Base-by-base conservation (phyloP, 64 coral and sea anemone species). In the Orbicella faveolata region DNA sequence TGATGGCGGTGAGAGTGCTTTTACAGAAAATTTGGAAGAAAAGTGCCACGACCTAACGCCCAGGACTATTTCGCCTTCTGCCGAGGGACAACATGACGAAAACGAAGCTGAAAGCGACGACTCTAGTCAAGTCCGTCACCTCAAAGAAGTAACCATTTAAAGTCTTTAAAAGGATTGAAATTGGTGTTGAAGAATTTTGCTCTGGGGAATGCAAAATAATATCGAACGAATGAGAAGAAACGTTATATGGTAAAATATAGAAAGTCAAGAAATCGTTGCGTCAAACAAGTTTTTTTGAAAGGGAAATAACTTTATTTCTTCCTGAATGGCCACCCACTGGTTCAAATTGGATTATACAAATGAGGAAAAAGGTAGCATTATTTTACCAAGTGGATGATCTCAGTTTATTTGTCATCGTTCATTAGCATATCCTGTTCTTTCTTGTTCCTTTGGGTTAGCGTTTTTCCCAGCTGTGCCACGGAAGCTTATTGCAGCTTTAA, bases 1-100 rank as follows among this genome's bases (percentile, higher is more conserved):
- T 85, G 92, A 91, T 54, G 39, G 10, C 4, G 55, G 34, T 74
- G 74, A 84, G 69, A 67, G 37, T 23, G 39, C 62, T 48, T 26
- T 66, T 20, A 51, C 61, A 1, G 75, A 70, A 70, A 70, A 85
- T n/a, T 17, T n/a, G 37, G 64, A 83, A 1, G 62, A 64, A 17
- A 66, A 85, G 52, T n/a, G 36, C 10, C 36, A 13, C 21, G 15
- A 52, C 21, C 8, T 16, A 13, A 48, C 23, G 21, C 10, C 44
- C 21, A 25, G 39, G 1, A 53, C 37, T 9, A 85, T 52, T 34
- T 72, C 39, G 67, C 67, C 34, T 53, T 72, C 63, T 48, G 5
- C 52, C 3, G 63, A 69, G 1, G 51, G 35, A 20, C 18, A 67
- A 4, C 6, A 70, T 70, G 67, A 70, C 16, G 36, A 72, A 4